Conservation (phyloP, 2,797 vertebrate species). For the Leptatherina wallacei region DNA sequence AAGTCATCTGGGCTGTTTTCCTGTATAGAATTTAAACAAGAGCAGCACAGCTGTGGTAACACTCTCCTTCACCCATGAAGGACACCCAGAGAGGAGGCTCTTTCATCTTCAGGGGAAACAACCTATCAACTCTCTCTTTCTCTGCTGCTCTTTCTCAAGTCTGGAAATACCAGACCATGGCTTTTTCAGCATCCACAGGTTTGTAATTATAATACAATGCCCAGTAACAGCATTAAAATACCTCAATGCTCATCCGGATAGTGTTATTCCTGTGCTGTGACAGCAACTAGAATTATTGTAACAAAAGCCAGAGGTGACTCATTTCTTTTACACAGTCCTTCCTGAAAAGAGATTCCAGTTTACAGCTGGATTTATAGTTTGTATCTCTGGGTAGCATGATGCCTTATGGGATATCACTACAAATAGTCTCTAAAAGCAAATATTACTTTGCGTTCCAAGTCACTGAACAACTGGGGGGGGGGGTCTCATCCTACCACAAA, state of each 20-base stretch:
- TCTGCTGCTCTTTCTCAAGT: slow-evolving; percentile 23
- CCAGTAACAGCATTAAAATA: slow-evolving; percentile 27
- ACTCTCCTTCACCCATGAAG: slow-evolving; percentile 74
- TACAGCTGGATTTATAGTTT: slow-evolving; percentile 5
- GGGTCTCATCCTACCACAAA: slow-evolving; percentile 45
- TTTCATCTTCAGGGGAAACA: slow-evolving; percentile 73
- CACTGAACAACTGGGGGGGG: slow-evolving; percentile 28
- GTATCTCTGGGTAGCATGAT: slow-evolving; percentile 33
- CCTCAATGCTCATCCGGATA: slow-evolving; percentile 11
- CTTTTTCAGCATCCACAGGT: slow-evolving; percentile 17
- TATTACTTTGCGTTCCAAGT: slow-evolving; percentile 30
- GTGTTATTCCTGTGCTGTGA: neutral
- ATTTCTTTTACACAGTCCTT: slow-evolving; percentile 14
- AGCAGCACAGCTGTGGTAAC: slow-evolving; percentile 81
- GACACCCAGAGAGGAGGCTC: slow-evolving; percentile 70
- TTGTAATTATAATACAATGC: slow-evolving; percentile 23
- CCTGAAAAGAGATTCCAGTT: slow-evolving; percentile 14
- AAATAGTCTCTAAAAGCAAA: slow-evolving; percentile 48
- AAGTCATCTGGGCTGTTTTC: slow-evolving; percentile 73
- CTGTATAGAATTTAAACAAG: slow-evolving; percentile 80
- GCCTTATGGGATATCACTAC: slow-evolving; percentile 61
- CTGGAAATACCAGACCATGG: slow-evolving; percentile 25
- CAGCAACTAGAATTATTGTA: neutral
- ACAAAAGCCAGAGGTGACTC: slow-evolving; percentile 14
- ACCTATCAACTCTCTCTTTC: slow-evolving; percentile 48